These are phyloP conservation scores for Paracyclopina nana DNA, from an alignment of 1,140 invertebrate genomes.

Conservation along the genomic window DNA sequence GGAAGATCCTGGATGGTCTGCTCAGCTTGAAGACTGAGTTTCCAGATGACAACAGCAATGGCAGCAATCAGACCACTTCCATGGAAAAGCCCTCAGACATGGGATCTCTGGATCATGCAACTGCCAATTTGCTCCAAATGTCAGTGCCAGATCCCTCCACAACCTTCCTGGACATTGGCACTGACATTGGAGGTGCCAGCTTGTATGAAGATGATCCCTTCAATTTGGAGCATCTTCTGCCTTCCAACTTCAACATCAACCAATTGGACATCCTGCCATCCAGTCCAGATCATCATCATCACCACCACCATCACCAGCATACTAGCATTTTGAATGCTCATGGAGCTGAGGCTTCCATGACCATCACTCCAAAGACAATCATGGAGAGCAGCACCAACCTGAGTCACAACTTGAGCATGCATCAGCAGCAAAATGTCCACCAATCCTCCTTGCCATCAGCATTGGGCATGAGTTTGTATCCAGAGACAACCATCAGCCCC, in stretches of 20 bases:
- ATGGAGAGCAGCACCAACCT: too few species aligned
- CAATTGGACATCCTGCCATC: slow-evolving; percentile 5
- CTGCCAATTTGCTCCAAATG: slow-evolving; percentile 11
- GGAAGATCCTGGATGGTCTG: slow-evolving; percentile 12
- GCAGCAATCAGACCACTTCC: too few species aligned
- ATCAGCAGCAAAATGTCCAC: too few species aligned
- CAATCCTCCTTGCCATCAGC: background rate
- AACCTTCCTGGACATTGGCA: slow-evolving; percentile 15
- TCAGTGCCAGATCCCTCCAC: slow-evolving; percentile 12
- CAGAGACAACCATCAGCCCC: slow-evolving; percentile 1
- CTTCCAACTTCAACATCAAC: slow-evolving; percentile 1
- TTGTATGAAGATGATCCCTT: slow-evolving; percentile 15
- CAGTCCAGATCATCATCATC: background rate
- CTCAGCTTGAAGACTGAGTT: slow-evolving; percentile 16
- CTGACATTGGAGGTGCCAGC: background rate
- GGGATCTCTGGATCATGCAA: background rate
- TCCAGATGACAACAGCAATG: slow-evolving; percentile 10
- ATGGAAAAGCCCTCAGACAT: slow-evolving; percentile 14
- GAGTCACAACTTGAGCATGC: too few species aligned
- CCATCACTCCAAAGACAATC: too few species aligned
- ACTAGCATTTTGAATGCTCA: too few species aligned
- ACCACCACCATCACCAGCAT: slow-evolving; percentile 1
- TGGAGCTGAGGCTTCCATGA: too few species aligned
- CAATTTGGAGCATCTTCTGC: background rate
- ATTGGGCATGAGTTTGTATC: background rate